Percentiles rank a stretch among this genome's conserved stretches.
phyloP scores from a whole-genome alignment of 2,888 invertebrate genomes.

The Molorchus minor region DNA sequence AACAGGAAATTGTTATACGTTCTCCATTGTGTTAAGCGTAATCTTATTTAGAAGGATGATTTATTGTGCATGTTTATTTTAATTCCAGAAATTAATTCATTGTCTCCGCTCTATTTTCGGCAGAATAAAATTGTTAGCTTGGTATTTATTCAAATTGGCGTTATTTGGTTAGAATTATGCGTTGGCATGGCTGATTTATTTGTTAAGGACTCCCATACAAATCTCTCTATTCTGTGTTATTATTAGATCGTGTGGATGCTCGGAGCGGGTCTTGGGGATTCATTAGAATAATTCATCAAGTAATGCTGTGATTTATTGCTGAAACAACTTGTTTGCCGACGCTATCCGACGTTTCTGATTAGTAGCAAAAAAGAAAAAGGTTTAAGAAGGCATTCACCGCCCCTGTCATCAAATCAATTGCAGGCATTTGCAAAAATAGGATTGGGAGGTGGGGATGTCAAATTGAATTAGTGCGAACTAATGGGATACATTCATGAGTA shows the following conservation, averaged over 20 bases:
- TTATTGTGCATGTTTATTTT: constrained; percentile 7
- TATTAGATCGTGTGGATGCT: constrained; percentile 5
- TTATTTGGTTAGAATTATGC: constrained; percentile 35
- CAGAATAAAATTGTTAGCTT: constrained; percentile 13
- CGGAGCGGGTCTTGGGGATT: background rate
- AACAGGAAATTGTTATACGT: no score
- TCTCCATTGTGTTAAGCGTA: no score
- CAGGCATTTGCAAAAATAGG: no score
- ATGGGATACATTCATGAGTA: background rate
- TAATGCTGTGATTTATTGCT: background rate
- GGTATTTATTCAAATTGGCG: constrained; percentile 31
- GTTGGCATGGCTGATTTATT: constrained; percentile 29
- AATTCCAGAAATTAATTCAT: constrained; percentile 21
- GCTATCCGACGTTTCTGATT: no score
- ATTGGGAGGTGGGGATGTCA: no score
- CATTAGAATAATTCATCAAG: background rate
- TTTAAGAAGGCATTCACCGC: no score
- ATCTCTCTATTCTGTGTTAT: constrained; percentile 13
- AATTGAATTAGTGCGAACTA: no score
- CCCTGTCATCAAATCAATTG: no score
- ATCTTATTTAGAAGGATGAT: background rate
- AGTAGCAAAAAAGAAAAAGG: no score
- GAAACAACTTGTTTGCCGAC: background rate
- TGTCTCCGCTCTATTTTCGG: constrained; percentile 7
- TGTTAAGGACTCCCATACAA: constrained; percentile 13